These are phyloP conservation scores for Chrysina gloriosa DNA, from an alignment of 2,888 invertebrate genomes.

Conservation along the genomic window DNA sequence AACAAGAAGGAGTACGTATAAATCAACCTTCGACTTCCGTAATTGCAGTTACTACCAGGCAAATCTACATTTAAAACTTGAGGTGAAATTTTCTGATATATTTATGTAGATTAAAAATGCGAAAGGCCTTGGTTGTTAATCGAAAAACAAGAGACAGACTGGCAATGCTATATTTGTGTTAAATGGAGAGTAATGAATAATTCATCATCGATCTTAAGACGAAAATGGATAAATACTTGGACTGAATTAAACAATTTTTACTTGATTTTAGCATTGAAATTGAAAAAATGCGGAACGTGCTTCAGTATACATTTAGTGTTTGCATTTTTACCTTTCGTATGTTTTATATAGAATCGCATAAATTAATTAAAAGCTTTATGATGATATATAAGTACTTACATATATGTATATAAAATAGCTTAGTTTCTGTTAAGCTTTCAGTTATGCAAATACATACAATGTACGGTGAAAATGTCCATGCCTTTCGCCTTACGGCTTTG, in stretches of 20 bases:
- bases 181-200: constrained; percentile 22
- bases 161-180: not conserved
- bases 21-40: constrained; percentile 18
- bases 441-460: too few relatives aligned
- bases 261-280: not conserved
- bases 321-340: too few relatives aligned
- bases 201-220: constrained; percentile 7
- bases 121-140: constrained; percentile 1
- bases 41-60: not conserved
- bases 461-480: too few relatives aligned
- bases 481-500: too few relatives aligned
- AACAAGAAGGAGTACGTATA: not conserved
- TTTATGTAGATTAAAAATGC: not conserved
- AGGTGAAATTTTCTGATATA: not conserved
- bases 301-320: too few relatives aligned
- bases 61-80: not conserved
- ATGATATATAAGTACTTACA: too few relatives aligned
- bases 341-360: too few relatives aligned
- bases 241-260: not conserved
- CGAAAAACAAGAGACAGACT: constrained; percentile 11
- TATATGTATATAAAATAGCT: too few relatives aligned
- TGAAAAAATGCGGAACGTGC: constrained; percentile 9
- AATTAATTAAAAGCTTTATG: too few relatives aligned
- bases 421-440: too few relatives aligned
- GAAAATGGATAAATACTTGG: not conserved